Conservation (phyloP, 2,888 invertebrate genomes). For the Drosophila sordidapex region DNA sequence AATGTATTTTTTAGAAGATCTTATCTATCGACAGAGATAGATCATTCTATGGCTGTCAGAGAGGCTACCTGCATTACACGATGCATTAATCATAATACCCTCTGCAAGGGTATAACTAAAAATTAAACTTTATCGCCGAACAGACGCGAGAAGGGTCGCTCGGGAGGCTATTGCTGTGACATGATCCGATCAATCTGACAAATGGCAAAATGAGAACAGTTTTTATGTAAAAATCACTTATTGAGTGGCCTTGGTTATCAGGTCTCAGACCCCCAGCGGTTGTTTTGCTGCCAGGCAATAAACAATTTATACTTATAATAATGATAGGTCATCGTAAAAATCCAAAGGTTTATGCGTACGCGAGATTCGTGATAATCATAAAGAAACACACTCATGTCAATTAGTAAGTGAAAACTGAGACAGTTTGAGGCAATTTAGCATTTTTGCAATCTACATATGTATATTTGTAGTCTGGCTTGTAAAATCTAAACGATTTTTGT, state of each 20-base stretch:
- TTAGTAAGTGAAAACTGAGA: conserved; percentile 1
- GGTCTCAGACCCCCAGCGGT: conserved; percentile 42
- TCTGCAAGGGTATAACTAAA: too few species aligned
- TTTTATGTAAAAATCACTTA: conserved; percentile 29
- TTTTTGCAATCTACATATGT: background rate
- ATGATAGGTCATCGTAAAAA: conserved; percentile 18
- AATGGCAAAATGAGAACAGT: conserved; percentile 29
- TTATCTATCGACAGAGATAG: too few species aligned
- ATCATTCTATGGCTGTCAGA: background rate
- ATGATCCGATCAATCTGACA: conserved; percentile 17
- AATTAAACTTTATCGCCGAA: background rate
- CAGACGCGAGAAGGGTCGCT: background rate
- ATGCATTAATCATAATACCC: background rate
- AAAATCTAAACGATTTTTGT: background rate
- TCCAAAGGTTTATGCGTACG: conserved; percentile 9
- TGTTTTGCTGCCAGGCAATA: conserved; percentile 27
- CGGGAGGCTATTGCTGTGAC: conserved; percentile 1
- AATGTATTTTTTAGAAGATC: background rate
- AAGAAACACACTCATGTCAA: background rate
- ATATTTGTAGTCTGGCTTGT: background rate
- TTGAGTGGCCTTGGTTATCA: conserved; percentile 41
- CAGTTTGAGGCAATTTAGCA: background rate
- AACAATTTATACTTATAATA: conserved; percentile 9
- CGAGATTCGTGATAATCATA: conserved; percentile 19
- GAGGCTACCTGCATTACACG: background rate